Percentiles rank a stretch among this genome's conserved stretches.
These are phyloP conservation scores for Antheraea yamamai DNA, from an alignment of 2,888 invertebrate genomes.

Conservation along the genomic window DNA sequence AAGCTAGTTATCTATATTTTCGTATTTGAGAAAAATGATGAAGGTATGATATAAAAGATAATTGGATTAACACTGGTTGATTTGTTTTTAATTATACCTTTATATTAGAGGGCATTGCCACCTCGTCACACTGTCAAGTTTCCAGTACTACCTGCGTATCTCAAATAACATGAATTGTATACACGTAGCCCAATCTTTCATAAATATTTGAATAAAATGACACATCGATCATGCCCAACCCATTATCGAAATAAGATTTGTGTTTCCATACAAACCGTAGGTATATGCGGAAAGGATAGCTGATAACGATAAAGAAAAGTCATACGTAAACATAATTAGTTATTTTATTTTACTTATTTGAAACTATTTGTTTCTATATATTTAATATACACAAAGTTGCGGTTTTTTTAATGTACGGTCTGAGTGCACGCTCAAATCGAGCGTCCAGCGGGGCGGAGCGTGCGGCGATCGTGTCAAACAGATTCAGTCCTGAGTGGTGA, in stretches of 20 bases:
- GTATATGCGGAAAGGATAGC: background rate
- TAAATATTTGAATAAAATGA: conserved; percentile 3
- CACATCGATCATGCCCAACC: conserved; percentile 4
- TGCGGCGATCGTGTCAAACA: too few relatives aligned
- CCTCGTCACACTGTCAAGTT: background rate
- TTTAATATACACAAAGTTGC: background rate
- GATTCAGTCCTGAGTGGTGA: too few relatives aligned
- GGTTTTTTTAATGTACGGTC: too few relatives aligned
- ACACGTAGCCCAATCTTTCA: background rate
- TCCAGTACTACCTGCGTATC: background rate
- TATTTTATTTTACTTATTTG: background rate
- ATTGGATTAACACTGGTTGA: background rate
- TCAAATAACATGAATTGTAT: background rate
- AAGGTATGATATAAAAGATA: background rate
- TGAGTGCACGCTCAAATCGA: too few relatives aligned
- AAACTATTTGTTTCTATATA: background rate
- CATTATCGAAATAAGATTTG: conserved; percentile 10
- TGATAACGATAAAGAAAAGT: background rate
- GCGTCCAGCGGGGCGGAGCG: too few relatives aligned
- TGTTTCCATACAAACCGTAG: background rate
- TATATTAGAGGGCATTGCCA: background rate
- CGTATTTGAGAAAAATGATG: too few relatives aligned
- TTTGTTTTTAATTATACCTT: background rate
- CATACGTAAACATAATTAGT: background rate
- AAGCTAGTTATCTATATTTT: too few relatives aligned